Evolutionary conservation across 2,113 vertebrate species (phyloP).

Genomic region (Sinocyclocheilus anshuiensis): DNA sequence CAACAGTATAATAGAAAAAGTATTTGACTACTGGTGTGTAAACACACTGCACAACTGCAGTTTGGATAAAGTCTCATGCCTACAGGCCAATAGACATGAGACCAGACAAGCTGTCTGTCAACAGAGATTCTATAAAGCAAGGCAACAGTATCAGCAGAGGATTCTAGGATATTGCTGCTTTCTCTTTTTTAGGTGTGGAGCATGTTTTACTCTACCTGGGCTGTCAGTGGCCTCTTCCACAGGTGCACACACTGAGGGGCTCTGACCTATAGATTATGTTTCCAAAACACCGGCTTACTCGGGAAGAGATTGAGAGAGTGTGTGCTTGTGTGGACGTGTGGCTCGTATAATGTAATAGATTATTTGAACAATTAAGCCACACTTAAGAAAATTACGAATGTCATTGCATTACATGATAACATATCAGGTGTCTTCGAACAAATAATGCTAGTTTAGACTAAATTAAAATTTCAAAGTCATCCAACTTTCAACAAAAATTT

Average conservation of each 20-base stretch:
- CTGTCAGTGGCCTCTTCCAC: conserved; percentile 55
- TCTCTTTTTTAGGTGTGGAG: not conserved
- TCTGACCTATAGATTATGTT: conserved; percentile 65
- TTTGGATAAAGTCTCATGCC: conserved; percentile 30
- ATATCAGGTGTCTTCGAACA: too few species aligned
- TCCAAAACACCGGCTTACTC: conserved; percentile 68
- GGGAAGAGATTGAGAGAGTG: conserved; percentile 45
- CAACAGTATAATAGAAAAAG: not conserved
- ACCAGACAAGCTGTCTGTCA: conserved; percentile 17
- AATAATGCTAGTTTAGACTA: too few species aligned
- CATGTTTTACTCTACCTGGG: conserved; percentile 25
- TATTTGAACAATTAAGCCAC: not conserved
- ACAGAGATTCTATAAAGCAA: not conserved
- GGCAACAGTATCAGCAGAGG: conserved; percentile 1
- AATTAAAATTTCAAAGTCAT: too few species aligned
- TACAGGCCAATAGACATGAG: not conserved
- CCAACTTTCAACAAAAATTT: too few species aligned
- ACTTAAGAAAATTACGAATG: not conserved
- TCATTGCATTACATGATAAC: not conserved
- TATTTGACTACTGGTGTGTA: conserved; percentile 11
- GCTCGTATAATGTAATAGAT: conserved; percentile 27
- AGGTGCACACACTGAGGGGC: conserved; percentile 68
- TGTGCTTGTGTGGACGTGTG: conserved; percentile 4
- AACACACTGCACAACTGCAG: not conserved
- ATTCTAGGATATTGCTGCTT: not conserved